phyloP scores from a whole-genome alignment of 2,888 invertebrate species.

The Ophioninae sp. region DNA sequence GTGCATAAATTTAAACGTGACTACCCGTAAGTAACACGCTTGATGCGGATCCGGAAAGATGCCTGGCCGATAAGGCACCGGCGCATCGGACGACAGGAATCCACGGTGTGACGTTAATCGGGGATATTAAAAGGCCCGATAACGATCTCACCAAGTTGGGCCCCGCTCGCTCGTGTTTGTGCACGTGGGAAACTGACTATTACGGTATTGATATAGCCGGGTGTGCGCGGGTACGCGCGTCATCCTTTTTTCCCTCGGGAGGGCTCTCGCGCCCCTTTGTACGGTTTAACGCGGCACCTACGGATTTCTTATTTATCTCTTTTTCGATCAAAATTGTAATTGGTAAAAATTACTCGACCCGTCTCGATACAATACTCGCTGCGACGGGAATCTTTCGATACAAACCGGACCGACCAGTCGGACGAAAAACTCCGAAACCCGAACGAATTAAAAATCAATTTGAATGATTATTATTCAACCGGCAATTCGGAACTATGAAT shows the following conservation, averaged over 20 bases:
- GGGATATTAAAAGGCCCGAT: slow-evolving; percentile 53
- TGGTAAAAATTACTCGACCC: too few relatives aligned
- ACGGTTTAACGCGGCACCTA: not conserved
- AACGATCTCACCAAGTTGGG: slow-evolving; percentile 36
- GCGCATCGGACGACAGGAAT: not conserved
- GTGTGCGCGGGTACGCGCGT: not conserved
- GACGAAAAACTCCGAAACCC: too few relatives aligned
- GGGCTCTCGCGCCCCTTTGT: not conserved
- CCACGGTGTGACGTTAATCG: slow-evolving; percentile 53
- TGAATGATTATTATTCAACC: not conserved
- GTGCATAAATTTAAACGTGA: not conserved
- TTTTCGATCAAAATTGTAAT: not conserved
- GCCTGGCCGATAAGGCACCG: slow-evolving; percentile 31
- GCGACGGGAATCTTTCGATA: not conserved
- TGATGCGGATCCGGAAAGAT: slow-evolving; percentile 37
- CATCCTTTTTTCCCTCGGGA: not conserved
- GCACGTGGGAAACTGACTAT: not conserved
- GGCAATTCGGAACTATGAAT: not conserved
- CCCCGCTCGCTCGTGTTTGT: not conserved
- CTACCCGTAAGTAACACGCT: slow-evolving; percentile 28
- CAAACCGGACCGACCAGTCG: not conserved
- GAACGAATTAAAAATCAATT: not conserved
- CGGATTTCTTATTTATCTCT: not conserved
- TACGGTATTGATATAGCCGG: not conserved
- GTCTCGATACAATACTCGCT: too few relatives aligned